A percentile compares a stretch with the other conserved stretches of the same genome.
Evolutionary conservation across 2,888 invertebrate species (phyloP).

Genomic region (Brachypalpus laphriformis): DNA sequence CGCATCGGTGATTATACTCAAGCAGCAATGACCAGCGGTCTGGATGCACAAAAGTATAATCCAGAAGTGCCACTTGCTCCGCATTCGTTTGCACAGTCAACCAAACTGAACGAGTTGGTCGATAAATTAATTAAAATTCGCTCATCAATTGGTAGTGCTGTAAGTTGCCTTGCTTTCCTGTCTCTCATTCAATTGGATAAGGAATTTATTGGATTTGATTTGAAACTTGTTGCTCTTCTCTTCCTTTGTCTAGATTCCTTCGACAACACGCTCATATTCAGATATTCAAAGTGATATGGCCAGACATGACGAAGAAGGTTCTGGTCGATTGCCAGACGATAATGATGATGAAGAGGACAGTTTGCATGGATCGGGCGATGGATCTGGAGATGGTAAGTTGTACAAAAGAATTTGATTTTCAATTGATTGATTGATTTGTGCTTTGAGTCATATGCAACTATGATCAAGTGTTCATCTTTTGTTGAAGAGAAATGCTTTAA

Average conservation of each 20-base stretch:
- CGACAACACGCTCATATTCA: slow-evolving; percentile 78
- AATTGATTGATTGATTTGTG: slow-evolving; percentile 68
- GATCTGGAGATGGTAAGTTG: slow-evolving; percentile 80
- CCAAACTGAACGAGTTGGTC: slow-evolving; percentile 80
- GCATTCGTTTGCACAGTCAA: slow-evolving; percentile 77
- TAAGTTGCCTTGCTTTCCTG: slow-evolving; percentile 75
- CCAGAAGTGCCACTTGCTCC: slow-evolving; percentile 82
- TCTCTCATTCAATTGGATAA: slow-evolving; percentile 16
- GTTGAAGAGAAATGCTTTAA: background rate
- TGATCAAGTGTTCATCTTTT: slow-evolving; percentile 29
- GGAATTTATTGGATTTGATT: slow-evolving; percentile 57
- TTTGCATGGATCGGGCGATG: slow-evolving; percentile 81
- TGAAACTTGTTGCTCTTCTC: background rate
- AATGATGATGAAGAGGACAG: slow-evolving; percentile 81
- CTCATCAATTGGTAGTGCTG: slow-evolving; percentile 81
- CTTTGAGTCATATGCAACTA: slow-evolving; percentile 40
- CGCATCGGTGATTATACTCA: slow-evolving; percentile 82
- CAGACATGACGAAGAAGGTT: slow-evolving; percentile 80
- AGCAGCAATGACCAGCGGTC: slow-evolving; percentile 80
- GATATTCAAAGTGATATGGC: slow-evolving; percentile 83
- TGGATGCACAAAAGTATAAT: slow-evolving; percentile 82
- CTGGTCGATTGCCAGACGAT: slow-evolving; percentile 78
- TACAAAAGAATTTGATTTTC: slow-evolving; percentile 31
- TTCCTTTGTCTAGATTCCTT: slow-evolving; percentile 77
- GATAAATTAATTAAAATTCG: slow-evolving; percentile 82